Percentiles rank a stretch among this genome's conserved stretches.
These are phyloP conservation scores for Drosophila antonietae DNA, from an alignment of 2,888 invertebrate genomes.

Conservation along the genomic window DNA sequence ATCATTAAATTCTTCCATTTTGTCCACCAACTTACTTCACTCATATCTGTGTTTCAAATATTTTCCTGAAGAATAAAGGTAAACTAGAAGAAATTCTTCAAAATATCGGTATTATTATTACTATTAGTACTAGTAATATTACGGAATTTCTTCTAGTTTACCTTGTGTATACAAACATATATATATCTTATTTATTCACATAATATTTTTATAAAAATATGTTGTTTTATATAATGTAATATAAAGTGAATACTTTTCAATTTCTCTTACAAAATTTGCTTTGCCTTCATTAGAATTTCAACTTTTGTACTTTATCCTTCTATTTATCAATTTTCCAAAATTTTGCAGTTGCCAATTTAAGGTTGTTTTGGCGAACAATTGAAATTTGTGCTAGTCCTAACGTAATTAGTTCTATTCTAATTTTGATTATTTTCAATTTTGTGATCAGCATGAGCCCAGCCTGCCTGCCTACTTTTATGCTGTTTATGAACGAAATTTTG, in stretches of 20 bases:
- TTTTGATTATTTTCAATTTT: conserved; percentile 31
- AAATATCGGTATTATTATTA: too few relatives aligned
- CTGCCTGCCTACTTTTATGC: conserved; percentile 11
- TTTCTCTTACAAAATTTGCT: background rate
- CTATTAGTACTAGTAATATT: too few relatives aligned
- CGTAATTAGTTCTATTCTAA: conserved; percentile 23
- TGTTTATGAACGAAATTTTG: conserved; percentile 28
- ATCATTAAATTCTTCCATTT: too few relatives aligned
- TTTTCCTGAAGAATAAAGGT: too few relatives aligned
- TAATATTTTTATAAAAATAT: too few relatives aligned
- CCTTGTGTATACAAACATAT: too few relatives aligned
- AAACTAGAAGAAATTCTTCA: too few relatives aligned
- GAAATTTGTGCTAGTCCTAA: background rate
- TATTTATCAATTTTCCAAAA: background rate
- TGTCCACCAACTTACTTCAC: too few relatives aligned
- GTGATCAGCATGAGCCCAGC: background rate
- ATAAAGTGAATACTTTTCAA: too few relatives aligned
- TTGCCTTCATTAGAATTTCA: background rate
- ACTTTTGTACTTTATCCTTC: background rate
- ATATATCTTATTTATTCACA: background rate
- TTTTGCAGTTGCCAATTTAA: background rate
- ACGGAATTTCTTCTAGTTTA: too few relatives aligned
- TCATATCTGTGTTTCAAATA: too few relatives aligned
- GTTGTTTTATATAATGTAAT: too few relatives aligned
- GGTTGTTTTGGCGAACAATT: background rate